Conservation (phyloP, 2,797 vertebrate genomes). For the Nyctalus aviator region DNA sequence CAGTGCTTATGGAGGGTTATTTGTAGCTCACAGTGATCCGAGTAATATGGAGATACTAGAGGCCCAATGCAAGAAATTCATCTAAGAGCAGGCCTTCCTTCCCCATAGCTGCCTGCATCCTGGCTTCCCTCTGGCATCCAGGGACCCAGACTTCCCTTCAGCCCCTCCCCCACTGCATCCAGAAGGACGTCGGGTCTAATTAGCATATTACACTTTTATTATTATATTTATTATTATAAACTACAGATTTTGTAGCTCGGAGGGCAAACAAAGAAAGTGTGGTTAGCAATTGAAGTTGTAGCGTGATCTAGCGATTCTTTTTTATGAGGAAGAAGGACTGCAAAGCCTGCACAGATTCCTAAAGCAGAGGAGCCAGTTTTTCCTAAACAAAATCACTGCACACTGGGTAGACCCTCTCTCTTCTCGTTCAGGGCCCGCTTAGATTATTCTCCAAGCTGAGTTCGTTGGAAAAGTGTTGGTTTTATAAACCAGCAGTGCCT, state of each 20-base stretch:
- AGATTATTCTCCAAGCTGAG: neutral
- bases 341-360: neutral
- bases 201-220: too few species aligned
- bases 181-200: too few species aligned
- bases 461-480: neutral
- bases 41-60: neutral
- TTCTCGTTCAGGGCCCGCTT: rapidly evolving
- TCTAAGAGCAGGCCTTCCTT: too few species aligned
- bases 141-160: too few species aligned
- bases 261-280: constrained; percentile 15
- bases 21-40: constrained; percentile 6
- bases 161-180: too few species aligned
- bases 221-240: too few species aligned
- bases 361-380: neutral
- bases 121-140: too few species aligned
- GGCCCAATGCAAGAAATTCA: too few species aligned
- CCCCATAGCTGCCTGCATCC: too few species aligned
- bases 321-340: neutral
- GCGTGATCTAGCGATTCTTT: neutral
- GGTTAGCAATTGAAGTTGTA: constrained; percentile 18
- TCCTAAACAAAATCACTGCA: neutral
- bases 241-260: neutral
- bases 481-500: neutral
- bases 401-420: too few species aligned
- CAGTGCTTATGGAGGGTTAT: constrained; percentile 23